Evolutionary conservation across 30 jellyfish, hydroid and myxozoan species (phyloP).

Genomic region (Pelagia noctiluca): DNA sequence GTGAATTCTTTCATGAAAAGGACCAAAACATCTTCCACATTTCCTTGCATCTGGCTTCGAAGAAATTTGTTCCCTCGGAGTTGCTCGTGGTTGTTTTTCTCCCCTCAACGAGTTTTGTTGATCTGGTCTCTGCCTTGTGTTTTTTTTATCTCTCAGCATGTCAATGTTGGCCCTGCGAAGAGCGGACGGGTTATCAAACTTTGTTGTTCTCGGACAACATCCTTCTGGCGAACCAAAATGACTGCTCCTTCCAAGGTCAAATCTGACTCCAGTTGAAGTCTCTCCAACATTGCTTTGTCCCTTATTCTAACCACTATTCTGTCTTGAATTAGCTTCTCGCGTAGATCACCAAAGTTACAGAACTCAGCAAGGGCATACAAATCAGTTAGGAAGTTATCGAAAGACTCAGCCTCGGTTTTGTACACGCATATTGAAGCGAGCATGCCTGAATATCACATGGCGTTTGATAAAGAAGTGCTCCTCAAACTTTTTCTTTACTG

Average conservation of each 20-base stretch:
- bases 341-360: constrained; percentile 29
- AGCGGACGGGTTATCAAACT: constrained; percentile 13
- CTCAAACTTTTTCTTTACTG: constrained; percentile 33
- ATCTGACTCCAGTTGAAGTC: constrained; percentile 48
- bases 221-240: too few relatives aligned
- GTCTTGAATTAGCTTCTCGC: constrained; percentile 45
- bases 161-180: constrained; percentile 25
- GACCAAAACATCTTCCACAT: constrained; percentile 37
- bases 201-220: too few relatives aligned
- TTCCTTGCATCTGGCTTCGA: background rate
- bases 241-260: constrained; percentile 38
- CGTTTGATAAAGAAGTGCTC: constrained; percentile 20
- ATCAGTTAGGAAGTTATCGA: constrained; percentile 42
- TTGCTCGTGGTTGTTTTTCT: background rate
- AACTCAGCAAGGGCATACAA: constrained; percentile 33
- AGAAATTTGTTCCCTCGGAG: background rate
- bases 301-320: constrained; percentile 45
- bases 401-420: constrained; percentile 43
- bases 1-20: constrained; percentile 12
- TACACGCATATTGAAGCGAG: constrained; percentile 18
- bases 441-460: constrained; percentile 26
- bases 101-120: background rate
- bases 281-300: constrained; percentile 38
- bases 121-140: background rate
- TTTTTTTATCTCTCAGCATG: background rate